Evolutionary conservation across 2,113 vertebrate genomes (phyloP).

Genomic region (Malurus melanocephalus): DNA sequence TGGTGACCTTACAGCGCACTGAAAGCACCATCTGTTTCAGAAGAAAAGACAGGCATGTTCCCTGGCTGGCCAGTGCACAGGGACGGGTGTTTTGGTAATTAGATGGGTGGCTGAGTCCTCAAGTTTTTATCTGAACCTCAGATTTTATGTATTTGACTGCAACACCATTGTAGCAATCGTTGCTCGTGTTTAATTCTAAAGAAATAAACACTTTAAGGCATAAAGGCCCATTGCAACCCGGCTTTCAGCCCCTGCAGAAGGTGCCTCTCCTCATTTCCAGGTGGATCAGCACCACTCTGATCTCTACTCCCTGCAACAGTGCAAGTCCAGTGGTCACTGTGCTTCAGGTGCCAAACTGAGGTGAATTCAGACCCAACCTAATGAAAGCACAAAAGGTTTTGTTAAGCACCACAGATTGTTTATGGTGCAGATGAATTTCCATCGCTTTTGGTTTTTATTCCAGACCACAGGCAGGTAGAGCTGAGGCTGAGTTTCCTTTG

Average conservation of each 20-base stretch:
- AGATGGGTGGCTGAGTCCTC: background rate
- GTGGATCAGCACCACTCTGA: background rate
- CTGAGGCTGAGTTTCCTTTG: fast-evolving
- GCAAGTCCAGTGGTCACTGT: background rate
- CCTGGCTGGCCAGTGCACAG: background rate
- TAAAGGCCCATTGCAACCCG: background rate
- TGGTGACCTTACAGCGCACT: constrained; percentile 26
- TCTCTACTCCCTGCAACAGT: background rate
- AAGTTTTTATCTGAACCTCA: background rate
- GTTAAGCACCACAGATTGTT: background rate
- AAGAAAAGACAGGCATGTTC: background rate
- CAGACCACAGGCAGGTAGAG: background rate
- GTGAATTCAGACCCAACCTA: background rate
- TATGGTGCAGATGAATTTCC: background rate
- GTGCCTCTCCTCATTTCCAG: background rate
- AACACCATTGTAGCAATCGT: background rate
- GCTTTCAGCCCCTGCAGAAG: background rate
- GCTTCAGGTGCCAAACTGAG: background rate
- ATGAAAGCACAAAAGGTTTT: background rate
- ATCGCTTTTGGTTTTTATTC: background rate
- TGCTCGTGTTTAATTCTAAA: background rate
- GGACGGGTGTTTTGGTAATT: background rate
- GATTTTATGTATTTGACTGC: background rate
- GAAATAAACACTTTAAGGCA: background rate
- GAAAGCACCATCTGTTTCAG: constrained; percentile 48